Evolutionary conservation across 1,140 invertebrate genomes (phyloP).

Genomic region (Zaprionus camerounensis): DNA sequence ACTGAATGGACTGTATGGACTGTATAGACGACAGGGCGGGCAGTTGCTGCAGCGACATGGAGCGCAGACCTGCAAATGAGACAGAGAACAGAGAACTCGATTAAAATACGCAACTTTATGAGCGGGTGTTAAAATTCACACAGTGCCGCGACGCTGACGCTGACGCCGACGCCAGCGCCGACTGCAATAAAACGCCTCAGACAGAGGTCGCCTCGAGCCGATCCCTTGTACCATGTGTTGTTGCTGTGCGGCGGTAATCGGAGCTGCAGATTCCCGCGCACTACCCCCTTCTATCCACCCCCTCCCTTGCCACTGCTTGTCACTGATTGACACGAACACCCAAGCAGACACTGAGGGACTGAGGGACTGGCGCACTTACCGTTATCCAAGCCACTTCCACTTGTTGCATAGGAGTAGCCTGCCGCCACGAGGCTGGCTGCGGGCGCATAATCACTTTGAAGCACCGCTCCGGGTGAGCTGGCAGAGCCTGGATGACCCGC

Average conservation of each 20-base stretch:
- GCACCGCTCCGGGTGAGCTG: conserved; percentile 55
- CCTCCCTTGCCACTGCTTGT: conserved; percentile 49
- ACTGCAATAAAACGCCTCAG: conserved; percentile 52
- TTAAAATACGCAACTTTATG: conserved; percentile 66
- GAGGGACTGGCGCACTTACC: conserved; percentile 65
- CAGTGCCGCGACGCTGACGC: conserved; percentile 35
- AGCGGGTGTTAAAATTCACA: conserved; percentile 75
- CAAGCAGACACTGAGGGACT: conserved; percentile 28
- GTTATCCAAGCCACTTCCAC: conserved; percentile 74
- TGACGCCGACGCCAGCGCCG: conserved; percentile 29
- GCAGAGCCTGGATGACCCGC: conserved; percentile 30
- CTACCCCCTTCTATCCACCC: conserved; percentile 34
- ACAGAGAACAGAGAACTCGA: conserved; percentile 40
- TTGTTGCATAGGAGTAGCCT: conserved; percentile 78
- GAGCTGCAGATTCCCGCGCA: conserved; percentile 37
- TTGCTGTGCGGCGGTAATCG: conserved; percentile 50
- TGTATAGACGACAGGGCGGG: conserved; percentile 69
- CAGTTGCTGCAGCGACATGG: conserved; percentile 74
- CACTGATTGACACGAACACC: conserved; percentile 83
- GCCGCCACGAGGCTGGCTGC: conserved; percentile 74
- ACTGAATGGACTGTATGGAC: conserved; percentile 39
- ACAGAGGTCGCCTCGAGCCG: conserved; percentile 10
- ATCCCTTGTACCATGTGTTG: conserved; percentile 60
- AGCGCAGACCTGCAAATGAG: conserved; percentile 66
- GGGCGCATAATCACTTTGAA: conserved; percentile 79